Evolutionary conservation across 35 echinoderm and acorn worm genomes (phyloP).

Genomic region (Lytechinus pictus): DNA sequence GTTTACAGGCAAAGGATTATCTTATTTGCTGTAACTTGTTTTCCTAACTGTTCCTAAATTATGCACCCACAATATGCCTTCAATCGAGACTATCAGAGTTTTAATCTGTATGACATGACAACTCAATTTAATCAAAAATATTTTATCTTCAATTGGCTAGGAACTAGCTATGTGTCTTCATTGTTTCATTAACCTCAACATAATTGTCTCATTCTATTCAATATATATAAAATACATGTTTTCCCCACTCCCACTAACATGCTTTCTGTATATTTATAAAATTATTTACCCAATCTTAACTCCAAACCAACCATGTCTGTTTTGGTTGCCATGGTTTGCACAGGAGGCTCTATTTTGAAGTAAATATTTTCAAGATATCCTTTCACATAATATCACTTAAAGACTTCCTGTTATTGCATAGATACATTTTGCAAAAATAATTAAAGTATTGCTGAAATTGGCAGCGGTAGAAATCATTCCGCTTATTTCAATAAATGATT

Average conservation of each 20-base stretch:
- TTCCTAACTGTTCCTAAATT: not conserved
- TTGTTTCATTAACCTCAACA: not conserved
- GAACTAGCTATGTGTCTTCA: not conserved
- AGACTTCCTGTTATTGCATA: not conserved
- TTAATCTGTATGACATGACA: not conserved
- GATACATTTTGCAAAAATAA: not conserved
- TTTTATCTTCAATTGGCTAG: not conserved
- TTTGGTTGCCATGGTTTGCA: not conserved
- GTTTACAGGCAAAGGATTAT: not conserved
- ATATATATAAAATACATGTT: not conserved
- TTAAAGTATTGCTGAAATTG: not conserved
- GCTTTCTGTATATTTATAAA: not conserved
- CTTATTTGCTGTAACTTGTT: not conserved
- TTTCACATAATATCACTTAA: not conserved
- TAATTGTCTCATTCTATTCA: not conserved
- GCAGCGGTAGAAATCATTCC: not conserved
- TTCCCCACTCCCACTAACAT: not conserved
- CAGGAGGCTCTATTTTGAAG: not conserved
- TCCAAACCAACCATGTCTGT: not conserved
- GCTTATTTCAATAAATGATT: not conserved
- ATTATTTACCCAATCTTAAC: not conserved
- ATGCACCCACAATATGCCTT: not conserved
- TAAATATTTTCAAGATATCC: not conserved
- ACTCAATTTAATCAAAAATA: not conserved
- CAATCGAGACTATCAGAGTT: not conserved